A percentile compares a stretch with the other conserved stretches of the same genome.
phyloP scores from a whole-genome alignment of 2,888 invertebrate genomes.

The Eilema depressum region DNA sequence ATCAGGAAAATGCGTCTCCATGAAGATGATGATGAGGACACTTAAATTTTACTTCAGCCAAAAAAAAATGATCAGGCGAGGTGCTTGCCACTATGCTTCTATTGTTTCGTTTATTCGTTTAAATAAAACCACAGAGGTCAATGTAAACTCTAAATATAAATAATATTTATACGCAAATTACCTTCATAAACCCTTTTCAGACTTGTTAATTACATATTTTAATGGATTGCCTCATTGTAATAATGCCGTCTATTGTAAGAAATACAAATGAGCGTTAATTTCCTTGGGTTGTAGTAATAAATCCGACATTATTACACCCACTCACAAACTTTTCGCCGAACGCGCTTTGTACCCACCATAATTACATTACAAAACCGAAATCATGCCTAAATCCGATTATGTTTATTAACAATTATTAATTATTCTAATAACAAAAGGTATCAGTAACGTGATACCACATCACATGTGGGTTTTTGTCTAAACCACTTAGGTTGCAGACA shows the following conservation, averaged over 20 bases:
- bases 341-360: neutral
- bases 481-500: too few relatives aligned
- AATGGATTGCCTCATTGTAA: neutral
- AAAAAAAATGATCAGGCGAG: too few relatives aligned
- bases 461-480: too few relatives aligned
- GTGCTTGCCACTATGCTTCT: too few relatives aligned
- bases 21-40: too few relatives aligned
- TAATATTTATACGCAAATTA: neutral
- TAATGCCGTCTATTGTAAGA: conserved; percentile 5
- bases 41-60: too few relatives aligned
- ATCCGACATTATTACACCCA: conserved; percentile 2
- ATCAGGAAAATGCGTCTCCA: too few relatives aligned
- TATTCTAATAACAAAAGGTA: too few relatives aligned
- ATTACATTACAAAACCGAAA: neutral
- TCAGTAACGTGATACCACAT: neutral
- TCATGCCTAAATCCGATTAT: neutral
- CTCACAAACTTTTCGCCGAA: neutral
- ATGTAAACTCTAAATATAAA: neutral
- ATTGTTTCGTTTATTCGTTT: too few relatives aligned
- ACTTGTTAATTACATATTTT: neutral
- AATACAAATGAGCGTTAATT: neutral
- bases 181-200: neutral
- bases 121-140: too few relatives aligned
- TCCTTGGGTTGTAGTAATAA: neutral
- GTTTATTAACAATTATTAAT: neutral